phyloP scores from a whole-genome alignment of 2,797 vertebrate species.

The Tympanoctomys barrerae region DNA sequence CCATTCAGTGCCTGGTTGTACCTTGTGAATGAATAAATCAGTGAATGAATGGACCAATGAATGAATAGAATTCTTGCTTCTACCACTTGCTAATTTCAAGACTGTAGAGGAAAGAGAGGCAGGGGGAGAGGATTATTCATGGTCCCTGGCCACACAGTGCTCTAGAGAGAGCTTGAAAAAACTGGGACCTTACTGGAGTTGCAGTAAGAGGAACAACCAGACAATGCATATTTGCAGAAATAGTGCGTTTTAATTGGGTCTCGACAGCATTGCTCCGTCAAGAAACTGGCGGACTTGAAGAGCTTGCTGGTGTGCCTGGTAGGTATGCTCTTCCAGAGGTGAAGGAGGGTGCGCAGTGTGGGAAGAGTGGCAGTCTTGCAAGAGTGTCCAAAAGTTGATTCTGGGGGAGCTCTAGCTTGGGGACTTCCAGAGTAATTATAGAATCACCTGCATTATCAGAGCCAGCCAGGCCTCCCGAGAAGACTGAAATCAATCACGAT shows the following conservation, averaged over 20 bases:
- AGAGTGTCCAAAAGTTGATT: background rate
- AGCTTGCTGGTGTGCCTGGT: background rate
- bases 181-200: accelerated
- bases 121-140: background rate
- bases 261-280: background rate
- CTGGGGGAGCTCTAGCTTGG: background rate
- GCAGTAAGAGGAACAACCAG: background rate
- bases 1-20: background rate
- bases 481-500: slow-evolving; percentile 71
- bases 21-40: background rate
- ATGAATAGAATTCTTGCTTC: background rate
- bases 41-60: background rate
- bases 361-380: background rate
- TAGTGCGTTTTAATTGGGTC: background rate
- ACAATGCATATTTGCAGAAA: background rate
- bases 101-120: background rate
- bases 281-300: background rate
- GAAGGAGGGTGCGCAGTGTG: accelerated
- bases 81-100: background rate
- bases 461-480: slow-evolving; percentile 63
- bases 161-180: background rate
- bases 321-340: background rate
- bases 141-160: background rate
- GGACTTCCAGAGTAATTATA: slow-evolving; percentile 53
- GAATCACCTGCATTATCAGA: slow-evolving; percentile 46